Conservation (phyloP, 2,888 invertebrate genomes). For the Dioctria linearis region DNA sequence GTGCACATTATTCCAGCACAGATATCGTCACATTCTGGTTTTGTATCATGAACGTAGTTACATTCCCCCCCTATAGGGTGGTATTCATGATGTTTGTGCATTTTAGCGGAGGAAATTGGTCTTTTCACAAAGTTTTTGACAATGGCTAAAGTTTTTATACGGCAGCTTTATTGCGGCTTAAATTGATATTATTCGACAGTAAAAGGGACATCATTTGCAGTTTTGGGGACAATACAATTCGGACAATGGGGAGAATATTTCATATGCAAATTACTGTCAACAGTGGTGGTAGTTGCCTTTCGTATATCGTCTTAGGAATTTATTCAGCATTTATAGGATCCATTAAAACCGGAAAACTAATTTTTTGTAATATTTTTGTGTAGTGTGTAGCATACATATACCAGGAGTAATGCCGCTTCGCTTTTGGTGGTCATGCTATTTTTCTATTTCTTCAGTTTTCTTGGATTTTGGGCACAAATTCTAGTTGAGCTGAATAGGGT, state of each 20-base stretch:
- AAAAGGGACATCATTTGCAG: slow-evolving; percentile 30
- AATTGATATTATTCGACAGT: slow-evolving; percentile 49
- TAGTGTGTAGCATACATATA: no score
- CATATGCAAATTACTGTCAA: slow-evolving; percentile 40
- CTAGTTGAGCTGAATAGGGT: no score
- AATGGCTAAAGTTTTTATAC: slow-evolving; percentile 41
- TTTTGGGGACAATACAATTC: slow-evolving; percentile 38
- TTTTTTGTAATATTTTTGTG: background rate
- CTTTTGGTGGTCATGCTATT: no score
- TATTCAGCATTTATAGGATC: slow-evolving; percentile 5
- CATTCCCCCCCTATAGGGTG: slow-evolving; percentile 2
- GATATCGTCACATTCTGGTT: background rate
- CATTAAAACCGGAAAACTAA: slow-evolving; percentile 25
- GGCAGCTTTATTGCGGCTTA: slow-evolving; percentile 32
- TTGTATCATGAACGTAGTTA: background rate
- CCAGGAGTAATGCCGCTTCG: no score
- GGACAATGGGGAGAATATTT: slow-evolving; percentile 33
- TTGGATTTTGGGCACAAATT: no score
- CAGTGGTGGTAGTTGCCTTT: no score
- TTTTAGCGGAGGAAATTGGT: slow-evolving; percentile 52
- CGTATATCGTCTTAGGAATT: background rate
- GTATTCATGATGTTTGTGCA: slow-evolving; percentile 48
- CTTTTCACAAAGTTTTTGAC: slow-evolving; percentile 50
- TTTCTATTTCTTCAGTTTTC: no score
- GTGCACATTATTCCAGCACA: background rate